Percentiles rank a stretch among this genome's conserved stretches.
phyloP scores from a whole-genome alignment of 2,888 invertebrate species.

The Trisateles emortualis region DNA sequence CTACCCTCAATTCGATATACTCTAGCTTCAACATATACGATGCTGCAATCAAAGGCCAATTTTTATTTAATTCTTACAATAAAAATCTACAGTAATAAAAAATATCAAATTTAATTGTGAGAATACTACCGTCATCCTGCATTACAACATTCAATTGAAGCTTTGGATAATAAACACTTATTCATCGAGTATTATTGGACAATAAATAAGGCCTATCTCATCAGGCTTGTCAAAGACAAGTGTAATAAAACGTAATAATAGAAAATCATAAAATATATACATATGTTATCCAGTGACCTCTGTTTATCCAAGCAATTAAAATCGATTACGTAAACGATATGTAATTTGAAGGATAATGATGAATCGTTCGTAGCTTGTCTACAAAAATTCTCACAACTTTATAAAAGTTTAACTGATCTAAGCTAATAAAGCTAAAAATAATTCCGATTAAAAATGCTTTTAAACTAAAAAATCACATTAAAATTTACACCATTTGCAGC shows the following conservation, averaged over 20 bases:
- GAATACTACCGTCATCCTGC: no score
- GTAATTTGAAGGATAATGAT: constrained; percentile 15
- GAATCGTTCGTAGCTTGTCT: constrained; percentile 26
- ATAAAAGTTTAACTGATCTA: neutral
- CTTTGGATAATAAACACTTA: neutral
- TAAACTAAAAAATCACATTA: no score
- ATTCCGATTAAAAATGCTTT: no score
- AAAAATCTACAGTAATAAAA: no score
- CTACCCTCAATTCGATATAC: no score
- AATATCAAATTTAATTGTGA: no score
- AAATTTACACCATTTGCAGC: no score
- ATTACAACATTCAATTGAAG: neutral
- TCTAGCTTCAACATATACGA: no score
- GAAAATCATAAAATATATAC: constrained; percentile 28
- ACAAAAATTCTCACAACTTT: constrained; percentile 14
- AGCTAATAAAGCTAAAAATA: no score
- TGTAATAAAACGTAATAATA: constrained; percentile 16
- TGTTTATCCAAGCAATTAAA: constrained; percentile 30
- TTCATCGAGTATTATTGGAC: neutral
- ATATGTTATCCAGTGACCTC: constrained; percentile 19
- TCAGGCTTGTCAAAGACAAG: constrained; percentile 1
- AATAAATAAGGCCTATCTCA: constrained; percentile 8
- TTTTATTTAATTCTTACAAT: no score
- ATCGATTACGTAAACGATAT: constrained; percentile 32
- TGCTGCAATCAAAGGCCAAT: no score